Percentiles rank a stretch among this genome's conserved stretches.
phyloP scores from a whole-genome alignment of 1,140 invertebrate genomes.

The Papilio dardanus region DNA sequence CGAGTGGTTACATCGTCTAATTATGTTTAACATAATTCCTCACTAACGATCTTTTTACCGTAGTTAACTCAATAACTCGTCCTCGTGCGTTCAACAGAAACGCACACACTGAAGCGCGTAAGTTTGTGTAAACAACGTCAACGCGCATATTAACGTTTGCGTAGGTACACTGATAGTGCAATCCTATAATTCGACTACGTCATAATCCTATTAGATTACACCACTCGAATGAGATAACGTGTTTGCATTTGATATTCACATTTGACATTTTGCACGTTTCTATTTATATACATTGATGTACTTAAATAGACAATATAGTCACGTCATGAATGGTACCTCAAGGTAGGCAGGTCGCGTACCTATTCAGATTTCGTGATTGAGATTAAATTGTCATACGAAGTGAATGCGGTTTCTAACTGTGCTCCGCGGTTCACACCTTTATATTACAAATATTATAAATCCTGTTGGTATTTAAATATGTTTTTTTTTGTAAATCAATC shows the following conservation, averaged over 20 bases:
- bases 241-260: constrained; percentile 29
- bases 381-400: constrained; percentile 29
- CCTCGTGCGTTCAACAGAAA: constrained; percentile 18
- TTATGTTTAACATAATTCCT: not conserved
- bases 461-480: not conserved
- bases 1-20: not conserved
- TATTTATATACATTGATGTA: constrained; percentile 5
- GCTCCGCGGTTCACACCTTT: not conserved
- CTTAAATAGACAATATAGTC: not conserved
- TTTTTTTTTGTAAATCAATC: not conserved
- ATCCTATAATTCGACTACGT: constrained; percentile 35
- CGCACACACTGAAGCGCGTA: constrained; percentile 4
- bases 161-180: constrained; percentile 28
- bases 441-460: not conserved
- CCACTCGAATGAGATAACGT: constrained; percentile 31
- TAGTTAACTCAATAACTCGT: not conserved
- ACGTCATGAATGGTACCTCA: constrained; percentile 18
- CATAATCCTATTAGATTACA: constrained; percentile 36
- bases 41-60: not conserved
- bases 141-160: not conserved
- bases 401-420: constrained; percentile 14
- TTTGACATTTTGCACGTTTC: constrained; percentile 7
- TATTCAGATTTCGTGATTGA: constrained; percentile 32
- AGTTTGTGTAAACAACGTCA: constrained; percentile 25
- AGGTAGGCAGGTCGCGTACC: constrained; percentile 29